These are phyloP conservation scores for Tamandua tetradactyla DNA, from an alignment of 2,797 vertebrate species.

Conservation along the genomic window DNA sequence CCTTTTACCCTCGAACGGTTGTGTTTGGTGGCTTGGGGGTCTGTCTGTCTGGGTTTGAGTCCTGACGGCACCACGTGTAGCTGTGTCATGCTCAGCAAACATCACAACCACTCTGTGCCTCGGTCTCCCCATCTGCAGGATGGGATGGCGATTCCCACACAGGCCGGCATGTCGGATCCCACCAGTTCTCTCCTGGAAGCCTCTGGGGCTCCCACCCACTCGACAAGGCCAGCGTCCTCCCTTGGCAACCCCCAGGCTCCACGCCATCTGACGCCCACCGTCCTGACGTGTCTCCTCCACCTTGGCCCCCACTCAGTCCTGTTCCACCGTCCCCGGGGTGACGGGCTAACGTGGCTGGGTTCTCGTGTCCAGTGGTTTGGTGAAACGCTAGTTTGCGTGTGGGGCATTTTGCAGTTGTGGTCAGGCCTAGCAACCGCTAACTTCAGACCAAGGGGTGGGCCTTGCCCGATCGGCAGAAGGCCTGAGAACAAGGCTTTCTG, in stretches of 20 bases:
- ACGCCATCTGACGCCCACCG: accelerated
- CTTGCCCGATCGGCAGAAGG: too few relatives aligned
- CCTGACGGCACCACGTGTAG: background rate
- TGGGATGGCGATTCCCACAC: accelerated
- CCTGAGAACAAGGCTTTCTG: too few relatives aligned
- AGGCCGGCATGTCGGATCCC: accelerated
- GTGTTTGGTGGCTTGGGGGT: background rate
- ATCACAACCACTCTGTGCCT: accelerated
- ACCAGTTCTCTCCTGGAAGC: accelerated
- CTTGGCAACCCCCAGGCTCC: too few relatives aligned
- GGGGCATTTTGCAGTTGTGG: too few relatives aligned
- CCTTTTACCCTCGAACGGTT: background rate
- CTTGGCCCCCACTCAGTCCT: too few relatives aligned
- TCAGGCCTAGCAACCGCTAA: too few relatives aligned
- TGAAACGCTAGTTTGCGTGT: too few relatives aligned
- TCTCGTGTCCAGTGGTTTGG: too few relatives aligned
- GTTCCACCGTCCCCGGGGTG: too few relatives aligned
- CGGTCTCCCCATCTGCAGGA: background rate
- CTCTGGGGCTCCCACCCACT: too few relatives aligned
- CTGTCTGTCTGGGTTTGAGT: background rate
- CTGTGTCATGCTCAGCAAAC: background rate
- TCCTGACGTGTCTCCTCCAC: accelerated
- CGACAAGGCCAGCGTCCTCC: background rate
- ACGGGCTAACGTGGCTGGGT: too few relatives aligned
- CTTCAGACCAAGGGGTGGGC: too few relatives aligned